These are phyloP conservation scores for Drymonia ruficornis DNA, from an alignment of 2,888 invertebrate genomes.

Conservation along the genomic window DNA sequence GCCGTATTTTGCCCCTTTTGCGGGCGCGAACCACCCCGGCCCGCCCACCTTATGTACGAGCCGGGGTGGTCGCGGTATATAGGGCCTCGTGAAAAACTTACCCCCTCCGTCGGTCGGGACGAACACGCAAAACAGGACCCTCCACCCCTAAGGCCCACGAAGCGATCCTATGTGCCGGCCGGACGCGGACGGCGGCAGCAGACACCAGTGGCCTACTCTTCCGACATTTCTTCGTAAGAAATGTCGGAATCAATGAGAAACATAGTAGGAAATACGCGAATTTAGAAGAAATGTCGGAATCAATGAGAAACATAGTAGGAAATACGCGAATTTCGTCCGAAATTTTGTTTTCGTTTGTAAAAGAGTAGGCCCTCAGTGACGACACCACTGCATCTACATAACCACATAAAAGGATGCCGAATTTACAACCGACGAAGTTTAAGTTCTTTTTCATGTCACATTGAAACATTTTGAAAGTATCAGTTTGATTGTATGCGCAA, in stretches of 20 bases:
- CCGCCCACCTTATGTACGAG: constrained; percentile 84
- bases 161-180: constrained; percentile 63
- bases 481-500: not conserved
- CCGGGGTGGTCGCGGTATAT: constrained; percentile 84
- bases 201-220: too few species aligned
- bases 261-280: too few species aligned
- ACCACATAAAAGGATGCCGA: constrained; percentile 27
- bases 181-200: constrained; percentile 56
- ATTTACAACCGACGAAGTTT: too few species aligned
- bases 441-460: not conserved
- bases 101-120: constrained; percentile 77
- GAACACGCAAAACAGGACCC: constrained; percentile 84
- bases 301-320: too few species aligned
- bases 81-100: constrained; percentile 85
- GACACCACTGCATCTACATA: constrained; percentile 33
- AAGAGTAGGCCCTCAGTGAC: too few species aligned
- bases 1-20: constrained; percentile 86
- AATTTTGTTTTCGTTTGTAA: too few species aligned
- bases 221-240: too few species aligned
- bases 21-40: constrained; percentile 82
- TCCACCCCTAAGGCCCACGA: constrained; percentile 74
- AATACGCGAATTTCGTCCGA: too few species aligned
- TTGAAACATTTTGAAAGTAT: not conserved
- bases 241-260: too few species aligned
- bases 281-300: too few species aligned